Conservation (phyloP, 2,797 vertebrate genomes). For the Hozukius guyotensis region DNA sequence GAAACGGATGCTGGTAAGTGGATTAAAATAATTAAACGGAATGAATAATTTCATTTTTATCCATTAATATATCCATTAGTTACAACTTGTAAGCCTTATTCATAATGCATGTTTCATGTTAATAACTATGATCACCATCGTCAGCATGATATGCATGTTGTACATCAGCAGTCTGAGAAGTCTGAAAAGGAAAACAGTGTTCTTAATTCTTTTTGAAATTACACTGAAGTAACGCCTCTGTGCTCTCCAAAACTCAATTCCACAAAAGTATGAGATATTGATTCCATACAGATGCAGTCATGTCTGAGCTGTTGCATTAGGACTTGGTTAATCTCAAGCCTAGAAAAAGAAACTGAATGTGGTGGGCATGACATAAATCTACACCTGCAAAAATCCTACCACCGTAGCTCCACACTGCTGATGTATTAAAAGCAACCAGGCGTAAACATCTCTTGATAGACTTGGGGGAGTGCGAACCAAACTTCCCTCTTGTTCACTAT, state of each 20-base stretch:
- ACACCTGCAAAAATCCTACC: conserved; percentile 62
- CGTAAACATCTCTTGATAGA: conserved; percentile 71
- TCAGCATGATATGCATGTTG: not conserved
- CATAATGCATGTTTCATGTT: not conserved
- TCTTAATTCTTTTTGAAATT: conserved; percentile 42
- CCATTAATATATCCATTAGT: not conserved
- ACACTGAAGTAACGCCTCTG: conserved; percentile 7
- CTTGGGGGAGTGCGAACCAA: conserved; percentile 64
- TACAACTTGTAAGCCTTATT: not conserved
- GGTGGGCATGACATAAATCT: conserved; percentile 60
- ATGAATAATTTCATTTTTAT: not conserved
- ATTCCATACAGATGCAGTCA: conserved; percentile 73
- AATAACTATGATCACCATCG: not conserved
- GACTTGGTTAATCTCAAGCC: conserved; percentile 71
- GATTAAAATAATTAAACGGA: not conserved
- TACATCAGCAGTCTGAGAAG: not conserved
- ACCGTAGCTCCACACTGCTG: conserved; percentile 41
- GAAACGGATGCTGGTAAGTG: not conserved
- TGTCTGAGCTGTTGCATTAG: conserved; percentile 76
- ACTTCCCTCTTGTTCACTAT: conserved; percentile 54
- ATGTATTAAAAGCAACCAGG: conserved; percentile 77
- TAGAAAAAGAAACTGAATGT: conserved; percentile 57
- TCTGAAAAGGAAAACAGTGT: not conserved
- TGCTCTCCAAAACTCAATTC: conserved; percentile 74
- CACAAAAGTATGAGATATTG: conserved; percentile 80